phyloP scores from a whole-genome alignment of 1,140 invertebrate species.

The Cydia strobilella region DNA sequence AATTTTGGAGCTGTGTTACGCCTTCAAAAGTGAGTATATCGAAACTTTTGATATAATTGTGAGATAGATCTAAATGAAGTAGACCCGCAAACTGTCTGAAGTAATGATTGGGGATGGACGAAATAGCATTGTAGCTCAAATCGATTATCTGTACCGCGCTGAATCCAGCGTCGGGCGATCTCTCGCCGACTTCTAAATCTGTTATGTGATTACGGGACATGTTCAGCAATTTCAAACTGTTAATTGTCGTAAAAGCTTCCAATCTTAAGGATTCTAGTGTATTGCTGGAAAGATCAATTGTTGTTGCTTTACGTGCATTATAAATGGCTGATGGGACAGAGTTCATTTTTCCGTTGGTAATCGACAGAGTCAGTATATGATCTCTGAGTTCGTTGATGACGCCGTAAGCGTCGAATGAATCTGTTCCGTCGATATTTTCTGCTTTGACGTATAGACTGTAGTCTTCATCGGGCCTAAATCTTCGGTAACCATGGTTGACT shows the following conservation, averaged over 20 bases:
- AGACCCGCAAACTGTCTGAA: conserved; percentile 11
- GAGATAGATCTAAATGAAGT: background rate
- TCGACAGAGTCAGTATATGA: background rate
- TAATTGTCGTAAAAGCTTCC: conserved; percentile 1
- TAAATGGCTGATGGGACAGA: background rate
- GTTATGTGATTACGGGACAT: background rate
- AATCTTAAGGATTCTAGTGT: conserved; percentile 4
- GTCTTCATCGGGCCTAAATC: conserved; percentile 2
- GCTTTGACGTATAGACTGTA: conserved; percentile 8
- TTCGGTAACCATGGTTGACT: background rate
- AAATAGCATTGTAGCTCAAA: conserved; percentile 17
- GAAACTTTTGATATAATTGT: conserved; percentile 12
- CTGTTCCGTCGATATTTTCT: background rate
- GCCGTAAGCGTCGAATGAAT: background rate
- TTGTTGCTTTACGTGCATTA: background rate
- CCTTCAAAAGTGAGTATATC: conserved; percentile 27
- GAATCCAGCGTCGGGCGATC: background rate
- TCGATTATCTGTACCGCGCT: background rate
- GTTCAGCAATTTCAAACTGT: background rate
- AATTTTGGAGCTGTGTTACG: conserved; percentile 8
- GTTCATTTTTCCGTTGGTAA: background rate
- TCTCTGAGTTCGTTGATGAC: background rate
- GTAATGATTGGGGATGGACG: conserved; percentile 10
- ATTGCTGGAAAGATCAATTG: background rate
- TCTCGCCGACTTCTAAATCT: background rate